These are phyloP conservation scores for Tachina grossa DNA, from an alignment of 2,888 invertebrate species.

Conservation along the genomic window DNA sequence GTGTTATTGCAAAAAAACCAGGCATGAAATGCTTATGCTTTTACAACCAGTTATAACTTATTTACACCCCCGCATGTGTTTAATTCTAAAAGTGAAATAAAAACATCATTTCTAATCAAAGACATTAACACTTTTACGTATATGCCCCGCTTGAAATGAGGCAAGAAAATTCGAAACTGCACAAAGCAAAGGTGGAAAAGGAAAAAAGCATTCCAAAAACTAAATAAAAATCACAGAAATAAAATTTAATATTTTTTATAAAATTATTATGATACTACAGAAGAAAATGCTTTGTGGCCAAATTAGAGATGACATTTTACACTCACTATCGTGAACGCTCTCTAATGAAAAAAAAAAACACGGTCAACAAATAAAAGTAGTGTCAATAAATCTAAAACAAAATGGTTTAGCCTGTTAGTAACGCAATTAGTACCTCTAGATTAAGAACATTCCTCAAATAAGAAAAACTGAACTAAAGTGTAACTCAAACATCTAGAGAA, in stretches of 20 bases:
- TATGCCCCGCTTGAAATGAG: conserved; percentile 26
- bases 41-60: conserved; percentile 31
- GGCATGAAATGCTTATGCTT: conserved; percentile 8
- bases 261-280: conserved; percentile 35
- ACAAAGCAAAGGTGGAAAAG: background rate
- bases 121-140: conserved; percentile 44
- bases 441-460: too few relatives aligned
- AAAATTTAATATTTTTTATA: conserved; percentile 45
- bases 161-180: conserved; percentile 27
- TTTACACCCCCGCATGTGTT: conserved; percentile 1
- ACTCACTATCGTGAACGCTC: background rate
- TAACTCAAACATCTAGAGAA: too few relatives aligned
- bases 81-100: conserved; percentile 33
- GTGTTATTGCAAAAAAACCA: background rate
- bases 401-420: too few relatives aligned
- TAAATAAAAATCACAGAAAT: conserved; percentile 22
- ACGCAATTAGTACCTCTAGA: too few relatives aligned
- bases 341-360: too few relatives aligned
- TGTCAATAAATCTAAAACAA: too few relatives aligned
- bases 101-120: conserved; percentile 40
- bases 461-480: too few relatives aligned
- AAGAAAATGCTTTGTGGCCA: conserved; percentile 32
- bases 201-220: background rate
- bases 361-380: too few relatives aligned
- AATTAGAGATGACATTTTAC: background rate